phyloP scores from a whole-genome alignment of 1,140 invertebrate species.

The Ceratosolen fusciceps region DNA sequence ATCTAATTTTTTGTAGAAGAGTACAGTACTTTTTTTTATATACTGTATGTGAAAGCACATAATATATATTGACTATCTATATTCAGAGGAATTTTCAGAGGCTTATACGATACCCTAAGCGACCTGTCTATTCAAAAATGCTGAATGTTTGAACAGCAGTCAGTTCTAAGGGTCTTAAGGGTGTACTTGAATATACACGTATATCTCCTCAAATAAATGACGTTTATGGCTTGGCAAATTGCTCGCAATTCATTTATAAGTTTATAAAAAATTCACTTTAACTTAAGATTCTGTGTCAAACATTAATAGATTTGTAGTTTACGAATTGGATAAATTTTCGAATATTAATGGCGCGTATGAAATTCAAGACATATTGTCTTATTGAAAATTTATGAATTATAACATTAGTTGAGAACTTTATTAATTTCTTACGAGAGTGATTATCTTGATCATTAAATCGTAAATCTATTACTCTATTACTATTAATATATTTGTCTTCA shows the following conservation, averaged over 20 bases:
- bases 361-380: background rate
- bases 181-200: constrained; percentile 16
- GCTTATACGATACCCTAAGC: constrained; percentile 17
- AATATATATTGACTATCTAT: background rate
- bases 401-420: too few relatives aligned
- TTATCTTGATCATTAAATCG: too few relatives aligned
- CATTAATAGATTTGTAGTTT: background rate
- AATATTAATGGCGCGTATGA: background rate
- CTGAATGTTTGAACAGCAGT: background rate
- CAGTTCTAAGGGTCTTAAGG: constrained; percentile 5
- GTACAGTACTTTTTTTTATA: too few relatives aligned
- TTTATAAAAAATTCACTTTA: background rate
- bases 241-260: background rate
- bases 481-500: too few relatives aligned
- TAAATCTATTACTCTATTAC: too few relatives aligned
- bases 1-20: too few relatives aligned
- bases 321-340: background rate
- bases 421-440: too few relatives aligned
- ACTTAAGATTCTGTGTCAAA: background rate
- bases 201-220: constrained; percentile 12
- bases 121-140: constrained; percentile 13
- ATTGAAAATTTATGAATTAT: background rate
- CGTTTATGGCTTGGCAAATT: background rate
- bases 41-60: too few relatives aligned
- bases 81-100: background rate